Base-by-base conservation (phyloP, 2,113 vertebrate genomes). In the Tenebrosternarchus preto region DNA sequence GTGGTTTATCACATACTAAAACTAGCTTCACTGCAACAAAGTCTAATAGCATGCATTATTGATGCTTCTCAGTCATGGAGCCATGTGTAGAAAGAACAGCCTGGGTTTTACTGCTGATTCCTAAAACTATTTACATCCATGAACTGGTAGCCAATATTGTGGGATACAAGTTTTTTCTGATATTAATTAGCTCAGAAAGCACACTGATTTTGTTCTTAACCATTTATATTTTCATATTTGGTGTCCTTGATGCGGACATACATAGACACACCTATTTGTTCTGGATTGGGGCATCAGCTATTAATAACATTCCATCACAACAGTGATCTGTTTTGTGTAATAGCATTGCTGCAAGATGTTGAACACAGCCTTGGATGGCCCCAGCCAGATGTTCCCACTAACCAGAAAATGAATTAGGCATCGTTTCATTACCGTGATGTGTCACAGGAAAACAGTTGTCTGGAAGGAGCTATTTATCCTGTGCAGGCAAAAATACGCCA, bases 341-440 rank as follows among this genome's bases (percentile, higher is more conserved):
- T 11, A 60, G n/a, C 22, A 22, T 60, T 11, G 6, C 17, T 66
- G 4, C 16, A 33, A 66, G 31, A 33, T 29, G 17, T 46, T 46
- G 43, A 20, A 12, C 61, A 66, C 61, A 19, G 31, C 16, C 19
- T 17, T 66, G 61, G 31, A 27, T 27, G 61, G 17, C 61, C 29
- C 24, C 29, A 33, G 61, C 29, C 29, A 20, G 17, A 16, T 66
- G 27, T 27, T 19, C 27, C 27, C 61, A 19, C 61, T 33, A 17
- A 66, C 24, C 61, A 66, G 61, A 66, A 66, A 66, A 66, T 33
- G 16, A 31, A 66, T 66, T 64, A 64, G 60, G 24, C 1, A 29
- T 25, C 24, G 20, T 66, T 63, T 63, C 24, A 76, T 76, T 76
- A n/a, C 24, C 46, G 36, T 29, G 43, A 76, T 63, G 16, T 27